Percentiles rank a stretch among this genome's conserved stretches.
Evolutionary conservation across 2,113 vertebrate species (phyloP).

Genomic region (Nanorana parkeri): DNA sequence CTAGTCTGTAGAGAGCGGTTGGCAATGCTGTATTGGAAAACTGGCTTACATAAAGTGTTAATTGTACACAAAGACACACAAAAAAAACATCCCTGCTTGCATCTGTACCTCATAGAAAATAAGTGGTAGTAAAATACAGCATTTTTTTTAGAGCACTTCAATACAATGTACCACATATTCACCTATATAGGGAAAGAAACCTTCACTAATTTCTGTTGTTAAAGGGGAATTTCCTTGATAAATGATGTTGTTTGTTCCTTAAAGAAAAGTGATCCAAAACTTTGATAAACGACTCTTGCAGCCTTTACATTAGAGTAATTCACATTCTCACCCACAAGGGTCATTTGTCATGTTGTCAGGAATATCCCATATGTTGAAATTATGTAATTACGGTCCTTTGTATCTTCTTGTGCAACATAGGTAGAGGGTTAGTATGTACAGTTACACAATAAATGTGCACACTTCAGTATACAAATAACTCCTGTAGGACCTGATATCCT

Average conservation of each 20-base stretch:
- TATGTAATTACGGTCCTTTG: constrained; percentile 8
- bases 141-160: no score
- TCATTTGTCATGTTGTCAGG: constrained; percentile 45
- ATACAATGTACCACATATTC: not conserved
- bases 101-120: no score
- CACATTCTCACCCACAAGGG: constrained; percentile 18
- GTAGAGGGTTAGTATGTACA: constrained; percentile 10
- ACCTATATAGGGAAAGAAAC: not conserved
- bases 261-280: constrained; percentile 37
- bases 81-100: no score
- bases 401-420: not conserved
- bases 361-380: constrained; percentile 35
- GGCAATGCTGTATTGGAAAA: no score
- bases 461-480: not conserved
- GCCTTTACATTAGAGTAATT: constrained; percentile 47
- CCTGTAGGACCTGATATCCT: no score
- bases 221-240: constrained; percentile 26
- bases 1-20: no score
- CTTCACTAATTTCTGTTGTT: not conserved
- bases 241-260: constrained; percentile 11
- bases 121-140: no score
- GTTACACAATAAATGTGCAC: not conserved
- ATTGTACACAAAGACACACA: no score
- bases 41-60: no score
- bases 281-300: constrained; percentile 45